Percentiles rank a stretch among this genome's conserved stretches.
phyloP scores from a whole-genome alignment of 37 sponge, comb jelly and placozoan genomes.

The Aphrocallistes beatrix region DNA sequence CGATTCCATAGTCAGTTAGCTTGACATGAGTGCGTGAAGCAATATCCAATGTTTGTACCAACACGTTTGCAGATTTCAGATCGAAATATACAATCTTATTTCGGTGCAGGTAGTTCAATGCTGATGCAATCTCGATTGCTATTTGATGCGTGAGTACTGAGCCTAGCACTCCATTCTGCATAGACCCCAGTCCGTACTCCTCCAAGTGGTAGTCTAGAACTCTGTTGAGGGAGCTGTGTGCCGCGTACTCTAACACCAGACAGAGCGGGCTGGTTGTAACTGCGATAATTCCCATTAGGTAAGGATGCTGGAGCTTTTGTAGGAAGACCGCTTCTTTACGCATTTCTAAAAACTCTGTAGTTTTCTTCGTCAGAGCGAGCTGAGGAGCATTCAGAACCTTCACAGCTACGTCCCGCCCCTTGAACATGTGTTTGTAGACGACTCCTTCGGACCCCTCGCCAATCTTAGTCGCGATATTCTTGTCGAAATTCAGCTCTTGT shows the following conservation, averaged over 20 bases:
- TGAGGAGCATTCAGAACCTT: neutral
- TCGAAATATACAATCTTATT: slow-evolving; percentile 11
- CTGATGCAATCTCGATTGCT: neutral
- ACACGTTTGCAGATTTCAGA: neutral
- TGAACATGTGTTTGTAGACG: neutral
- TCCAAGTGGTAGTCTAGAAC: neutral
- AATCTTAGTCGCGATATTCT: neutral
- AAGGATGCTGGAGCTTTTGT: neutral
- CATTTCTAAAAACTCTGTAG: neutral
- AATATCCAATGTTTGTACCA: neutral
- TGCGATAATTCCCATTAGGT: neutral
- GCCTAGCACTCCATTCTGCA: neutral
- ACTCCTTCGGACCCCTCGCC: neutral
- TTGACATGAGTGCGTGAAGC: neutral
- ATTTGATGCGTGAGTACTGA: neutral
- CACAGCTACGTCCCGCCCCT: neutral
- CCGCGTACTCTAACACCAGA: neutral
- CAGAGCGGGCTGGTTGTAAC: neutral
- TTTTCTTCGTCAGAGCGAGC: neutral
- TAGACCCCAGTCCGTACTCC: slow-evolving; percentile 1
- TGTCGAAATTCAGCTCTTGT: neutral
- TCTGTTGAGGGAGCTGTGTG: slow-evolving; percentile 1
- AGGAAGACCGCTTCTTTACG: slow-evolving; percentile 1
- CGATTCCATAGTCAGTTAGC: neutral
- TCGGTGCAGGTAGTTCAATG: neutral